Evolutionary conservation across 2,888 invertebrate genomes (phyloP).

Genomic region (Andrena marginata): DNA sequence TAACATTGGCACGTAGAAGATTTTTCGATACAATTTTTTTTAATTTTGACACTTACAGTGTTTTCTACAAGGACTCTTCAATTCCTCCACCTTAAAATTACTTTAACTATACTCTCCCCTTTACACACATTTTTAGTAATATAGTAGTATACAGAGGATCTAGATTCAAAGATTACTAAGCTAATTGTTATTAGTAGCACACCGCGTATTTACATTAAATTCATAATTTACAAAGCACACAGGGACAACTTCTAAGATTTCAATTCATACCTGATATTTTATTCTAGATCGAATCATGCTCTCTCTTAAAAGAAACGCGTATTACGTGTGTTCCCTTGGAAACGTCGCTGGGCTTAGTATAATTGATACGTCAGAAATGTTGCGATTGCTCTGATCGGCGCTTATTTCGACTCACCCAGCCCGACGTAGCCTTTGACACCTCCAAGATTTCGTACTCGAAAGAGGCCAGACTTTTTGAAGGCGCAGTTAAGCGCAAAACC

Average conservation of each 20-base stretch:
- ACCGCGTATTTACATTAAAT: slow-evolving; percentile 27
- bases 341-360: background rate
- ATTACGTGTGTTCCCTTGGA: background rate
- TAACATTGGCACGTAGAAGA: too few species aligned
- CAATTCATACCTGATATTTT: background rate
- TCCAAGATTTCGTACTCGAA: slow-evolving; percentile 95
- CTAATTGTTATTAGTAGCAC: slow-evolving; percentile 1
- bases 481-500: slow-evolving; percentile 96
- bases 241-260: background rate
- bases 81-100: background rate
- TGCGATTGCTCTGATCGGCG: slow-evolving; percentile 44
- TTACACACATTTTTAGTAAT: too few species aligned
- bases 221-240: background rate
- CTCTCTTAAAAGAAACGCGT: background rate
- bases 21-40: too few species aligned
- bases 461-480: slow-evolving; percentile 96
- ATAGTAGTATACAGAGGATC: too few species aligned
- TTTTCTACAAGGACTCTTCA: background rate
- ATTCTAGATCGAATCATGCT: background rate
- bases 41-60: too few species aligned
- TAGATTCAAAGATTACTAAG: background rate
- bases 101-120: too few species aligned
- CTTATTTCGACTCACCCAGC: slow-evolving; percentile 89
- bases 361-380: slow-evolving; percentile 5
- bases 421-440: slow-evolving; percentile 96